Evolutionary conservation across 2,888 invertebrate genomes (phyloP), one percentile per base, ranked within the genome.

Genomic region (Meghimatium bilineatum): DNA sequence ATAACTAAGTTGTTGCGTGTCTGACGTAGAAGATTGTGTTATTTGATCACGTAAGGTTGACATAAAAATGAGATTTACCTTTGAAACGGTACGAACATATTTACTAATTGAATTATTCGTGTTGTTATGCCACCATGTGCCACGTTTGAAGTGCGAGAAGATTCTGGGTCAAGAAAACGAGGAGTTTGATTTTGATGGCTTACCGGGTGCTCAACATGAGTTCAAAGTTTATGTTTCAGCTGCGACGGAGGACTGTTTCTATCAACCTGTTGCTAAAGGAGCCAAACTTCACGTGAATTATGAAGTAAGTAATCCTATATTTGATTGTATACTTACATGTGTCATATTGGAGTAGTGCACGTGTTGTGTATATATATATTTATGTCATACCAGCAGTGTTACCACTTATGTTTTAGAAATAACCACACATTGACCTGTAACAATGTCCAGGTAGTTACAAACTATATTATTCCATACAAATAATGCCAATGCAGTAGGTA

Each of bases 171-270:
- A 82, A 44, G 87, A 88, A 17, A 85, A 84, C 52, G 90, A 89
- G 12, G 91, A 91, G 44, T 91, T 91, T 81, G 91, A 91, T 74
- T 91, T 91, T 76, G 91, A 91, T 80, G 91, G 91, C 1, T 82
- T 92, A 3, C 98, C 98, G 23, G 98, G 98, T 20, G 97, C 97
- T 56, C 97, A 97, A 1, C 97, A 98, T 96, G 98, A 98, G 93
- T 98, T 98, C 93, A 98, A 98, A 94, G 97, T 98, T 60, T 97
- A 98, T 94, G 96, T 98, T 87, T 97, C 97, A 91, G 97, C 98
- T n/a, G 97, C 98, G 84, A 96, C 96, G 93, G 98, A 98, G 94
- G 98, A 98, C 92, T 98, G 98, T 94, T 98, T 98, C 94, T 97
- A 96, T 94, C 98, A 98, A 95, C 97, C 96, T 94, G 97, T 98